phyloP scores from a whole-genome alignment of 2,797 vertebrate genomes.

The Synanceia verrucosa region DNA sequence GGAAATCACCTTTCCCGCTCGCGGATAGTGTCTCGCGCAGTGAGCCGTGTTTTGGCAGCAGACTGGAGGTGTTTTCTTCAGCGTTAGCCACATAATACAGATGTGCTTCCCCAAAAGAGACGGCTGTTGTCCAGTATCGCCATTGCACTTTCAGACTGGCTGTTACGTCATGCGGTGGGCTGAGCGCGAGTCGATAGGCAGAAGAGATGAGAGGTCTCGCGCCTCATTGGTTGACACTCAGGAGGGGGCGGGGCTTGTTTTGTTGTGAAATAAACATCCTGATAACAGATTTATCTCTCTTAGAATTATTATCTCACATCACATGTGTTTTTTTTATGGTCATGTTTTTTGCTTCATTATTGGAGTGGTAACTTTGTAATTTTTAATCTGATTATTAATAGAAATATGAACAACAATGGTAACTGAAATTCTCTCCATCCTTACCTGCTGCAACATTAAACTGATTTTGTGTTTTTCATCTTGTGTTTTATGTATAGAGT shows the following conservation, averaged over 20 bases:
- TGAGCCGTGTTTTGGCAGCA: conserved; percentile 42
- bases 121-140: conserved; percentile 81
- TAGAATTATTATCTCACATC: no score
- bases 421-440: no score
- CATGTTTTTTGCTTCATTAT: neutral
- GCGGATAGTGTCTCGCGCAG: conserved; percentile 48
- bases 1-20: conserved; percentile 44
- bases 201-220: conserved; percentile 50
- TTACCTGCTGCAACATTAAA: no score
- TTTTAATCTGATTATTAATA: no score
- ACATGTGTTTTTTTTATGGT: no score
- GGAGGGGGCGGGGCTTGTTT: conserved; percentile 46
- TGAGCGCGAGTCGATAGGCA: conserved; percentile 66
- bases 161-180: conserved; percentile 78
- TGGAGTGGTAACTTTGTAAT: no score
- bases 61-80: conserved; percentile 44
- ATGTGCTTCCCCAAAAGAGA: conserved; percentile 66
- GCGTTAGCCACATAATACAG: conserved; percentile 74
- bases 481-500: no score
- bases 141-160: conserved; percentile 80
- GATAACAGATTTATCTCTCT: neutral
- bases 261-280: conserved; percentile 22
- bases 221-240: conserved; percentile 45
- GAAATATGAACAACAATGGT: no score
- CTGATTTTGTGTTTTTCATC: no score